phyloP scores from a whole-genome alignment of 2,797 vertebrate species.

The Crax fasciolata region DNA sequence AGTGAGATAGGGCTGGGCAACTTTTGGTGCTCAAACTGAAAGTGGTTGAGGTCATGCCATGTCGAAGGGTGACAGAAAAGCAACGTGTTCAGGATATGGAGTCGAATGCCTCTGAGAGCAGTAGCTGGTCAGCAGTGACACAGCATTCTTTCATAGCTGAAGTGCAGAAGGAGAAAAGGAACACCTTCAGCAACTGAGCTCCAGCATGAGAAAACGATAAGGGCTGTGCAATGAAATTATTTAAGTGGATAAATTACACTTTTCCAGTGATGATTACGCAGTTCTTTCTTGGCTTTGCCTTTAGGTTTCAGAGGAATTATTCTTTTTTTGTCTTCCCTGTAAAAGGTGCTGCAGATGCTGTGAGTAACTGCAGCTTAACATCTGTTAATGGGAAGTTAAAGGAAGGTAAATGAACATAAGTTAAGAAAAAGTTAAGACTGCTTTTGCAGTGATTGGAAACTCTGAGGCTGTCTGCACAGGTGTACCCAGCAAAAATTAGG shows the following conservation, averaged over 20 bases:
- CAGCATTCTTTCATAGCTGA: background rate
- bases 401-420: too few species aligned
- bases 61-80: background rate
- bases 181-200: background rate
- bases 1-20: background rate
- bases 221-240: background rate
- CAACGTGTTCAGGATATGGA: background rate
- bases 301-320: background rate
- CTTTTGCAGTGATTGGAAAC: background rate
- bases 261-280: background rate
- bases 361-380: background rate
- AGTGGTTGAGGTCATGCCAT: background rate
- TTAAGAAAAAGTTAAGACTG: background rate
- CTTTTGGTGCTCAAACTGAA: background rate
- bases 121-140: conserved; percentile 10
- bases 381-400: rapidly evolving
- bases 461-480: background rate
- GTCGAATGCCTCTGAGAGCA: background rate
- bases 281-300: background rate
- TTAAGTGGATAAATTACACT: background rate
- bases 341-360: background rate
- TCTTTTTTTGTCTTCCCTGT: background rate
- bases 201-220: background rate
- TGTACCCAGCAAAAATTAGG: background rate
- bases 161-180: background rate